phyloP scores from a whole-genome alignment of 1,140 invertebrate species.

The Drosophila pandora region DNA sequence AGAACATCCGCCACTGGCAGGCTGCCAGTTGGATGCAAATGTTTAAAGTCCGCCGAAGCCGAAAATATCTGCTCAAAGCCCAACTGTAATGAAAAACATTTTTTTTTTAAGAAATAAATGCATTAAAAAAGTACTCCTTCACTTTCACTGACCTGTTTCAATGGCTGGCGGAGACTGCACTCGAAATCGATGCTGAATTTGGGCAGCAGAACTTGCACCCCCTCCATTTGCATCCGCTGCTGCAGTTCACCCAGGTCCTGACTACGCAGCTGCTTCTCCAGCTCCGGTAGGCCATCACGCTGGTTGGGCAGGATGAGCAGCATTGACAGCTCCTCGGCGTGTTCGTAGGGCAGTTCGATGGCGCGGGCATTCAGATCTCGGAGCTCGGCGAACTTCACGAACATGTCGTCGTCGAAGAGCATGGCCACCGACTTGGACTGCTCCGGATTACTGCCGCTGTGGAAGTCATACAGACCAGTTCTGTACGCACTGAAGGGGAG shows the following conservation, averaged over 20 bases:
- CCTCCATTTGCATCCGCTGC: constrained; percentile 63
- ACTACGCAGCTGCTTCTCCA: constrained; percentile 85
- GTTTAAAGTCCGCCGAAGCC: constrained; percentile 68
- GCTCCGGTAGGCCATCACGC: constrained; percentile 83
- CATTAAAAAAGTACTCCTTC: background rate
- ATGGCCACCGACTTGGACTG: constrained; percentile 60
- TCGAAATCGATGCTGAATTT: constrained; percentile 89
- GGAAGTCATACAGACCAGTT: constrained; percentile 75
- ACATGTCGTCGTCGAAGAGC: constrained; percentile 82
- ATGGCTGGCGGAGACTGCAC: constrained; percentile 59
- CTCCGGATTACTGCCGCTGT: constrained; percentile 20
- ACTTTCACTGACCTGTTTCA: constrained; percentile 62
- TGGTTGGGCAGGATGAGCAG: constrained; percentile 86
- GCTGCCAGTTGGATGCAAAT: constrained; percentile 49
- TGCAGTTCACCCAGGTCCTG: constrained; percentile 78
- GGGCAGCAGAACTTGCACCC: constrained; percentile 86
- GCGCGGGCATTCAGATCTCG: constrained; percentile 80
- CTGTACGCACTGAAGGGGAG: constrained; percentile 76
- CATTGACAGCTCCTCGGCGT: constrained; percentile 85
- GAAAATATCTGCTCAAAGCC: constrained; percentile 67
- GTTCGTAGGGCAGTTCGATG: constrained; percentile 85
- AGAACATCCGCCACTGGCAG: constrained; percentile 66
- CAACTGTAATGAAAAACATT: constrained; percentile 36
- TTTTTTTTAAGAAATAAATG: background rate
- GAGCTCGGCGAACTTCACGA: constrained; percentile 82